phyloP scores from a whole-genome alignment of 2,888 invertebrate species.

The Drosophila putrida region DNA sequence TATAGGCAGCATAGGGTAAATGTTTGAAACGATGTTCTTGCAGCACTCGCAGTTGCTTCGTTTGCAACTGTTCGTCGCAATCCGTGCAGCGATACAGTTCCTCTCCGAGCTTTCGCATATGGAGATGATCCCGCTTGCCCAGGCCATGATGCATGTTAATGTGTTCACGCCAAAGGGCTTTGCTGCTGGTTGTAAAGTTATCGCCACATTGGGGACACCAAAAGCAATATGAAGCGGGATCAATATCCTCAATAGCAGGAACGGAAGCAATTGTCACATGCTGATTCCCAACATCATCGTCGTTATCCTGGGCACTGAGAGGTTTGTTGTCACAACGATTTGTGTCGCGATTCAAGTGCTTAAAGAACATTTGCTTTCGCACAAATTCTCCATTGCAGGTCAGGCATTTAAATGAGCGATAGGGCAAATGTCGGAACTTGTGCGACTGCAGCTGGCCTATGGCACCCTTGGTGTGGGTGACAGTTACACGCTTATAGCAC shows the following conservation, averaged over 20 bases:
- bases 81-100: conserved; percentile 72
- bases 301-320: conserved; percentile 22
- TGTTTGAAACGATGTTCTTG: conserved; percentile 81
- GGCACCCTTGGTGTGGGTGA: conserved; percentile 82
- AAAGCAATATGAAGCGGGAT: conserved; percentile 55
- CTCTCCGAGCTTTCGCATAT: conserved; percentile 66
- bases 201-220: conserved; percentile 81
- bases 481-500: conserved; percentile 82
- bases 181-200: conserved; percentile 67
- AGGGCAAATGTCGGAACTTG: conserved; percentile 82
- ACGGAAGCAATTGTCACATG: conserved; percentile 4
- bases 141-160: conserved; percentile 75
- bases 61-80: conserved; percentile 75
- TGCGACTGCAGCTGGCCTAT: conserved; percentile 83
- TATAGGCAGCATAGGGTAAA: conserved; percentile 75
- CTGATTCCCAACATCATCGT: conserved; percentile 25
- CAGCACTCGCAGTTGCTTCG: conserved; percentile 70
- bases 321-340: conserved; percentile 73
- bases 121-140: conserved; percentile 67
- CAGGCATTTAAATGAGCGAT: conserved; percentile 80
- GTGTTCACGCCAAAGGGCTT: conserved; percentile 78
- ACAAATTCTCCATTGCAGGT: conserved; percentile 79
- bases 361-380: conserved; percentile 83
- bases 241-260: conserved; percentile 12
- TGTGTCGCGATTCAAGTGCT: conserved; percentile 80